These are phyloP conservation scores for Zaprionus camerounensis DNA, from an alignment of 1,140 invertebrate genomes.

Conservation along the genomic window DNA sequence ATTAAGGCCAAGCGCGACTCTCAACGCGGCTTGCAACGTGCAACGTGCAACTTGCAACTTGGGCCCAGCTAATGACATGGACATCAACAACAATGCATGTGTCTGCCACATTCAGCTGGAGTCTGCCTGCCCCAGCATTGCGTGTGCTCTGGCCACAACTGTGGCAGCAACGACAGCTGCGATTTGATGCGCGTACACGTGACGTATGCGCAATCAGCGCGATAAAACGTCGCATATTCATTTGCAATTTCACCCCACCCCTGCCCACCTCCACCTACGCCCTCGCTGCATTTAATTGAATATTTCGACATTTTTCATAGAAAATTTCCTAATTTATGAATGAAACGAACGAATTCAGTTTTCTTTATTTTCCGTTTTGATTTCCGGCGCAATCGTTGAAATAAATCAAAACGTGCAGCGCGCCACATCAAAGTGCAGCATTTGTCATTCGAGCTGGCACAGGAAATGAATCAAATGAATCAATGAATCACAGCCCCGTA, in stretches of 20 bases:
- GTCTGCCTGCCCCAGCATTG: neutral
- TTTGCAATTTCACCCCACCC: neutral
- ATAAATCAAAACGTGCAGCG: constrained; percentile 58
- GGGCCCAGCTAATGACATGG: constrained; percentile 57
- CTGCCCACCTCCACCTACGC: neutral
- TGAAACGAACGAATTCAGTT: constrained; percentile 49
- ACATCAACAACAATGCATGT: constrained; percentile 50
- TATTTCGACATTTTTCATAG: neutral
- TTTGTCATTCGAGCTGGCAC: constrained; percentile 55
- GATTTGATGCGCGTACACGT: constrained; percentile 18
- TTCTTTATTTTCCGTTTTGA: constrained; percentile 47
- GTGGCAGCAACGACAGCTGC: neutral
- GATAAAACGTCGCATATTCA: constrained; percentile 2
- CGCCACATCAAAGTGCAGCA: constrained; percentile 64
- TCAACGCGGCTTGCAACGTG: constrained; percentile 11
- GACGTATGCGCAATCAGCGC: constrained; percentile 39
- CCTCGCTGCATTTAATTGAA: neutral
- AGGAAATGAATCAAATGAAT: constrained; percentile 60
- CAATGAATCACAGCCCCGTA: constrained; percentile 37
- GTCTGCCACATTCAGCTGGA: constrained; percentile 47
- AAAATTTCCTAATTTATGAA: constrained; percentile 56
- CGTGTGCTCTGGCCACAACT: neutral
- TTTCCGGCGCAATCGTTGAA: constrained; percentile 52
- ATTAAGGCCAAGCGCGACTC: constrained; percentile 54
- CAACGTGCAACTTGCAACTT: constrained; percentile 6